Conservation (phyloP, 2,797 vertebrate genomes). For the Melanotaenia parkinsoni region DNA sequence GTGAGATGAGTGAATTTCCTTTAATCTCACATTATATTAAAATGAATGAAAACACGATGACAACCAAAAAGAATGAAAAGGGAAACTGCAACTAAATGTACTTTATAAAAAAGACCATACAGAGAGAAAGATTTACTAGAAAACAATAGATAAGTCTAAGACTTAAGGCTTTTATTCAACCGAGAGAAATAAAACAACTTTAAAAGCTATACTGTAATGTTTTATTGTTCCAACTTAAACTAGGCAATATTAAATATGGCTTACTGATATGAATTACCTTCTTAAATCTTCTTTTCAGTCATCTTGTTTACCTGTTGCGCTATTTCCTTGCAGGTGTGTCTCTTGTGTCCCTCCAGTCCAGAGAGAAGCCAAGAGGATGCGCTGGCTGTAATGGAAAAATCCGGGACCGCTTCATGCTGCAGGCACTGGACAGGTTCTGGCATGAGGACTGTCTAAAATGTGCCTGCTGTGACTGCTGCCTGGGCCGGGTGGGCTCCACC, state of each 20-base stretch:
- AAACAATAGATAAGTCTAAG: neutral
- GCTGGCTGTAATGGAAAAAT: slow-evolving; percentile 97
- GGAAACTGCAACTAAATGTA: neutral
- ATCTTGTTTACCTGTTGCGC: neutral
- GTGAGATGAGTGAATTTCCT: neutral
- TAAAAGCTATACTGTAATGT: too few species aligned
- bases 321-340: slow-evolving; percentile 86
- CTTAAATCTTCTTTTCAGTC: neutral
- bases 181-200: too few species aligned
- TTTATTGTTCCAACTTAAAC: too few species aligned
- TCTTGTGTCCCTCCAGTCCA: slow-evolving; percentile 95
- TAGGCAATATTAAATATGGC: neutral
- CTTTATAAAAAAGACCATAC: neutral
- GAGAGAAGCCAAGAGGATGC: slow-evolving; percentile 95
- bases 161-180: too few species aligned
- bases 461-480: slow-evolving; percentile 97
- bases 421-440: slow-evolving; percentile 98
- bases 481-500: slow-evolving; percentile 96
- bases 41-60: neutral
- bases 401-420: slow-evolving; percentile 97
- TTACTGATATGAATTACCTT: neutral
- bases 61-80: neutral
- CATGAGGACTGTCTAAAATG: slow-evolving; percentile 98
- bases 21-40: neutral
- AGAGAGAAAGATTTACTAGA: neutral